Evolutionary conservation across 2,888 invertebrate species (phyloP), one percentile per base, ranked within the genome.

Genomic region (Drosophila bunnanda): DNA sequence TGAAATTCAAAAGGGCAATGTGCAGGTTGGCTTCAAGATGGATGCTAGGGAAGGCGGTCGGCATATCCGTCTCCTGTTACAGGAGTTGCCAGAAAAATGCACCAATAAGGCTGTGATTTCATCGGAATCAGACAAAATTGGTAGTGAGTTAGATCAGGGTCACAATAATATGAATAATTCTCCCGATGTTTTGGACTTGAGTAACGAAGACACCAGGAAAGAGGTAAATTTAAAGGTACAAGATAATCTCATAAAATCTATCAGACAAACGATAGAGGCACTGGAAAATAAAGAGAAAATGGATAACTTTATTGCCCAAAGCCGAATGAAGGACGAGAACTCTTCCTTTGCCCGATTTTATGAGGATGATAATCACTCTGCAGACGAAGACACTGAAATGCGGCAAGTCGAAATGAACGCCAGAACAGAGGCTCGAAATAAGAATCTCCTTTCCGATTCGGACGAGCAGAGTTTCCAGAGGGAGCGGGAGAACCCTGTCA

Each of bases 11-110:
- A n/a, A 64, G 1, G 65, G 44, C 3, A 64, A 60, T 9, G 46
- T 75, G 32, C 54, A 68, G 39, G 60, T 73, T 44, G 59, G 53
- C 8, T 71, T 72, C 12, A 66, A 69, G 41, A 74, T 75, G 55
- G 65, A 54, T 8, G 57, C 72, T 5, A 13, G n/a, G 0, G 64
- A 41, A 7, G 53, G 54, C 8, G 54, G 64, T 1, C 52, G 62
- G 2, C 68, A 78, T 8, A 36, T 70, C n/a, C 22, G 36, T 20
- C 54, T 67, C 4, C 30, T 55, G 15, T 48, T 74, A 28, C 59
- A 62, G 9, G 64, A 81, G 39, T 20, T 15, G 4, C 13, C 53
- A 32, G 43, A 41, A 13, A 10, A 6, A 4, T 13, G 13, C 2
- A n/a, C 13, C 4, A 22, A 22, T 6, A 4, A 22, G 30, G n/a